Percentiles rank a stretch among this genome's conserved stretches.
These are phyloP conservation scores for Cardiocondyla obscurior DNA, from an alignment of 1,140 invertebrate species.

Conservation along the genomic window DNA sequence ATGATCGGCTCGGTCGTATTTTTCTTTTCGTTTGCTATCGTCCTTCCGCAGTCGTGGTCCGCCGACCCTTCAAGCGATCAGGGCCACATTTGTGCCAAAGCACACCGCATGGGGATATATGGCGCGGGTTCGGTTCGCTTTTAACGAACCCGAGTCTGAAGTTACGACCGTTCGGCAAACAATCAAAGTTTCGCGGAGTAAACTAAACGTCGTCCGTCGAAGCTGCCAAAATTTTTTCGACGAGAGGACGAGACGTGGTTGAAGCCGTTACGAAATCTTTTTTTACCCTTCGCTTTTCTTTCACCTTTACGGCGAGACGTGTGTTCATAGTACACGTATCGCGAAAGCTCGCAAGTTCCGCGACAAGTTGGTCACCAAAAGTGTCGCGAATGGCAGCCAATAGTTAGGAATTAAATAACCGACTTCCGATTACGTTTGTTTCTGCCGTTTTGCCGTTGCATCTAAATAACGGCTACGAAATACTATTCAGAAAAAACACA, in stretches of 20 bases:
- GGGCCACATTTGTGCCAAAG: slow-evolving; percentile 7
- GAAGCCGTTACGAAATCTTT: not conserved
- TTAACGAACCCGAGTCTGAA: slow-evolving; percentile 24
- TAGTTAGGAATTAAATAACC: not conserved
- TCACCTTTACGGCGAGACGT: not conserved
- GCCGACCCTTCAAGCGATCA: not conserved
- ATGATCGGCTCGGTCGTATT: slow-evolving; percentile 31
- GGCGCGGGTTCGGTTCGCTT: not conserved
- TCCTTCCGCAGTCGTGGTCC: slow-evolving; percentile 7
- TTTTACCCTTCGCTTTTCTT: not conserved
- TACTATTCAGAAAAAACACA: no score
- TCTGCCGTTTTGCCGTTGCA: not conserved
- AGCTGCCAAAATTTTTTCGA: slow-evolving; percentile 1
- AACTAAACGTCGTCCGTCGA: not conserved
- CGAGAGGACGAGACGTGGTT: not conserved
- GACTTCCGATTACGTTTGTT: not conserved
- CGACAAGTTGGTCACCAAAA: slow-evolving; percentile 8
- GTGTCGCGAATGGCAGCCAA: not conserved
- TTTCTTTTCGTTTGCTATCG: slow-evolving; percentile 21
- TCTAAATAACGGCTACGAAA: not conserved
- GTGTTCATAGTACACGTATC: not conserved
- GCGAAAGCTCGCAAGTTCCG: not conserved
- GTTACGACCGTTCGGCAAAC: slow-evolving; percentile 27
- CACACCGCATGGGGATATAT: not conserved
- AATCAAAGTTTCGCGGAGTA: slow-evolving; percentile 30